Base-by-base conservation (phyloP, 2,888 invertebrate species). In the Lycaena phlaeas region DNA sequence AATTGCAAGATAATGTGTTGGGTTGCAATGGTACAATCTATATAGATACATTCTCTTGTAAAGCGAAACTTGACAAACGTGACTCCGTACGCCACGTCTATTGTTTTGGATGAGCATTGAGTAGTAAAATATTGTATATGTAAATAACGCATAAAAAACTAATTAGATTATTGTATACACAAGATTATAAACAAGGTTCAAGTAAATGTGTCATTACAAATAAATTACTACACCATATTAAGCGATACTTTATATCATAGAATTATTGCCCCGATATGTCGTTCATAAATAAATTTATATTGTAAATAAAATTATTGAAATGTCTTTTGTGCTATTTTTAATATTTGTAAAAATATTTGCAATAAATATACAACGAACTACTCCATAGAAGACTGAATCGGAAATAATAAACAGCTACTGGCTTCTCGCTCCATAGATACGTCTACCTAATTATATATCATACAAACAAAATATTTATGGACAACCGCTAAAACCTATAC, bases 301-400 rank as follows among this genome's bases (percentile, higher is more conserved):
- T 64, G 59, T 70, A 73, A 73, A 74, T 75, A 73, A 75, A 64
- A 68, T 64, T 58, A 59, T 47, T 53, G 54, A 52, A 55, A 64
- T 72, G 77, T 79, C 74, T 78, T 79, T 81, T 79, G 81, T 81
- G 81, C 81, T 73, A 65, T 61, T 61, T 56, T 59, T 54, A 61
- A 63, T 56, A 65, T 68, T 72, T 53, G 50, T 58, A 54, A 66
- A 64, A 66, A 60, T 68, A 68, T 72, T 61, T 69, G 63, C 59
- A 75, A 77, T 77, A 78, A 78, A 78, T 78, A 79, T 71, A 71
- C 64, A 68, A 62, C 51, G 50, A 57, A 52, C 63, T 63, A 68
- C 50, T 61, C 54, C 55, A 59, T 61, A 53, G 58, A 58, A 59
- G 54, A 48, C 50, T 46, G 54, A 55, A 54, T 56, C 60, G 56